Base-by-base conservation (phyloP, 2,797 vertebrate species). In the Aphelocoma californica region DNA sequence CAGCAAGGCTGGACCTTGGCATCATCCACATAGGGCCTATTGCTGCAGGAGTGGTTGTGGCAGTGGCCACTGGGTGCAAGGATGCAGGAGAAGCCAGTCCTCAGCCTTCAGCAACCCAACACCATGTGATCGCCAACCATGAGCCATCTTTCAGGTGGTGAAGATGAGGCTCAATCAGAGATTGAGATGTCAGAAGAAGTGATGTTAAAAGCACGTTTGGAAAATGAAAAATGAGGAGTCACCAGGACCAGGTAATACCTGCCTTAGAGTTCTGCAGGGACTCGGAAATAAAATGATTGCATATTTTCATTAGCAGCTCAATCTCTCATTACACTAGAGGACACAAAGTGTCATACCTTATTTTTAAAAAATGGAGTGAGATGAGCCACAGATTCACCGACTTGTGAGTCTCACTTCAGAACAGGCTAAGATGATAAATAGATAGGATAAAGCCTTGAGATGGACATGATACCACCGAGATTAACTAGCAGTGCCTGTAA, bases 301-400 rank as follows among this genome's bases (percentile, higher is more conserved):
- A 96, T 95, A 97, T 96, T 97, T 97, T 97, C 96, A 97, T 97
- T 96, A 97, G 96, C 93, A 80, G 94, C 91, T 95, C 96, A 93
- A 93, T 94, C 93, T 93, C 96, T 97, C 88, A 96, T 97, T 96
- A 97, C 95, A 94, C 95, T 69, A 86, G 95, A 96, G 95, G 93
- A 96, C 90, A 96, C 95, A 79, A 95, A 94, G 85, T 97, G 95
- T 96, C 95, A 96, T 96, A 94, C 93, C 95, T 89, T 96, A 96
- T 95, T 95, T 96, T 97, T 97, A 88, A 97, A 95, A 97, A 95
- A 96, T 94, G 93, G 95, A 84, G 91, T 93, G 95, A 93, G 89
- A 94, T 96, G 92, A 97, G 91, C 82, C 95, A 96, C 95, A 75
- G 91, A 92, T 84, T 91, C 92, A 96, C 91, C 0, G 53, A 91